These are phyloP conservation scores for Oryctes rhinoceros DNA, from an alignment of 1,140 invertebrate genomes.

Conservation along the genomic window DNA sequence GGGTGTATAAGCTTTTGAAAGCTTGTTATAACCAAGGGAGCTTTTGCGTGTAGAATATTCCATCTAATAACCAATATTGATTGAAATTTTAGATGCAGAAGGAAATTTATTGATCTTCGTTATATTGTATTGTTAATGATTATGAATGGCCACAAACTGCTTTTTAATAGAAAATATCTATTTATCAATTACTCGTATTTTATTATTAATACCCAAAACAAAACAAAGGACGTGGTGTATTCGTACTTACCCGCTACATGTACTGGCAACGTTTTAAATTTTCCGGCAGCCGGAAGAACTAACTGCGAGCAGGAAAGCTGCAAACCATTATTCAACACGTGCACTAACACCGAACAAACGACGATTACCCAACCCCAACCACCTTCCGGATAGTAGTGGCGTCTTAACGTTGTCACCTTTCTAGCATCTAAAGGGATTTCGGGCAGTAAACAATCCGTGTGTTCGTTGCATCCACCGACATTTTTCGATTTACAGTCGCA, in stretches of 20 bases:
- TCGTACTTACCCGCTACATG: slow-evolving; percentile 55
- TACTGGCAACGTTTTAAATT: slow-evolving; percentile 53
- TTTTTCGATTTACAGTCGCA: slow-evolving; percentile 24
- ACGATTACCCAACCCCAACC: slow-evolving; percentile 84
- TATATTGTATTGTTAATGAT: too few relatives aligned
- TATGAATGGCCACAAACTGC: too few relatives aligned
- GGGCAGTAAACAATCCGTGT: slow-evolving; percentile 48
- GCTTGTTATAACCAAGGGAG: too few relatives aligned
- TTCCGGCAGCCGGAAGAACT: slow-evolving; percentile 49
- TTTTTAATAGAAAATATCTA: too few relatives aligned
- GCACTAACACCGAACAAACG: slow-evolving; percentile 71
- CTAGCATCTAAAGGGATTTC: slow-evolving; percentile 56
- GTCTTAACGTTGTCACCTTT: slow-evolving; percentile 57
- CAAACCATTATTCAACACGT: slow-evolving; percentile 72
- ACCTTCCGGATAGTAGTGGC: slow-evolving; percentile 81
- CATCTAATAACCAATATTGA: too few relatives aligned
- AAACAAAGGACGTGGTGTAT: neutral
- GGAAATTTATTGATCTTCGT: too few relatives aligned
- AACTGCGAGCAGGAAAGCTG: slow-evolving; percentile 65
- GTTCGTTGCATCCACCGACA: slow-evolving; percentile 41
- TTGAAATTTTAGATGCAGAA: too few relatives aligned
- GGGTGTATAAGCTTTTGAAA: too few relatives aligned
- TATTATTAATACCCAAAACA: too few relatives aligned
- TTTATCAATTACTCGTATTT: too few relatives aligned
- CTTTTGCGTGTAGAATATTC: too few relatives aligned